Conservation (phyloP, 2,888 invertebrate genomes). For the Unio delphinus region DNA sequence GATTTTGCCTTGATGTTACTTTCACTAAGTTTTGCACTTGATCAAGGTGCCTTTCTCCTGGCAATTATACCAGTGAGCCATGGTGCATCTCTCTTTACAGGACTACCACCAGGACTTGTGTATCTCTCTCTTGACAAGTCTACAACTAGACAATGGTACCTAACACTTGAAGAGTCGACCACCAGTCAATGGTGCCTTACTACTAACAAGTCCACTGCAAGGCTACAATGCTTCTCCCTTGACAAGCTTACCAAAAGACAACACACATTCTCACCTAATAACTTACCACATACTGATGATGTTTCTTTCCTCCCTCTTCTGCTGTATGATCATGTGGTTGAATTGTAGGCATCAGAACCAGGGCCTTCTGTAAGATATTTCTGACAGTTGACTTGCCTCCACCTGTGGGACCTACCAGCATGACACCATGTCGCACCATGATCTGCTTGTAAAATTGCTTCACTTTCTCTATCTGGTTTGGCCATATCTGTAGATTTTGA, state of each 20-base stretch:
- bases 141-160: neutral
- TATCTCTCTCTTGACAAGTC: neutral
- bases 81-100: too few species aligned
- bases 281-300: conserved; percentile 29
- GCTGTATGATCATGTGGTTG: conserved; percentile 36
- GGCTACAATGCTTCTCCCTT: neutral
- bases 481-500: conserved; percentile 67
- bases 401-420: conserved; percentile 71
- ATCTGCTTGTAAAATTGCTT: conserved; percentile 71
- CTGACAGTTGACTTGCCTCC: conserved; percentile 70
- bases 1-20: too few species aligned
- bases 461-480: conserved; percentile 68
- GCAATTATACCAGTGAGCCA: too few species aligned
- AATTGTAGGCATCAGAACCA: conserved; percentile 65
- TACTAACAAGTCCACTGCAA: too few species aligned
- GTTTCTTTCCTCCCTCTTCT: conserved; percentile 35
- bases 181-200: too few species aligned
- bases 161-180: too few species aligned
- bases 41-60: too few species aligned
- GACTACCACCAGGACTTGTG: neutral
- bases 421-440: conserved; percentile 70
- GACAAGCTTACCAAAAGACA: neutral
- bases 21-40: too few species aligned
- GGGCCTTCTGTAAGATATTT: conserved; percentile 68
- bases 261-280: too few species aligned